Conservation (phyloP, 2,113 vertebrate species). For the Camelus bactrianus region DNA sequence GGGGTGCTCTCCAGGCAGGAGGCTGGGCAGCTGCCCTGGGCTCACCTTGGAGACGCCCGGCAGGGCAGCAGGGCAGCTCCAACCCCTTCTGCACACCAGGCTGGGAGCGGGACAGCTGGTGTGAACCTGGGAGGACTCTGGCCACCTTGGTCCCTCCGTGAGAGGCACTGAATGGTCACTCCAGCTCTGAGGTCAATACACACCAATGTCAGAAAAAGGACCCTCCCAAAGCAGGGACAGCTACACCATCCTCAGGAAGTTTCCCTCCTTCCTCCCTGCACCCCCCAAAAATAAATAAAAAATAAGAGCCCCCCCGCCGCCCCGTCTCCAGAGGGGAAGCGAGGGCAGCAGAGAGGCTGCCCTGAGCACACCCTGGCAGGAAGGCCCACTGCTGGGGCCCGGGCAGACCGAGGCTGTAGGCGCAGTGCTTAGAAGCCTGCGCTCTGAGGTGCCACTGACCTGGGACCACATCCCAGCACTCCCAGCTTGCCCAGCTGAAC, state of each 20-base stretch:
- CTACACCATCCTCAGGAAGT: background rate
- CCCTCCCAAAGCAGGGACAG: background rate
- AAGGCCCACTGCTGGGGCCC: background rate
- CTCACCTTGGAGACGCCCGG: background rate
- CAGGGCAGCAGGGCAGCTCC: background rate
- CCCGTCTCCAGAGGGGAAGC: background rate
- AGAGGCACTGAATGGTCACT: background rate
- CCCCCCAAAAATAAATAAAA: too few relatives aligned
- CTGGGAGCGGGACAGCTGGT: background rate
- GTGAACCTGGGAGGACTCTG: background rate
- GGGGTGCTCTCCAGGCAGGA: background rate
- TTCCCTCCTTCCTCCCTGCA: background rate
- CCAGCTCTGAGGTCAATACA: background rate
- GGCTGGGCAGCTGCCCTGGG: background rate
- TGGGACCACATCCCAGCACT: background rate
- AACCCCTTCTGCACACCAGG: background rate
- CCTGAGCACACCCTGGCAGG: background rate
- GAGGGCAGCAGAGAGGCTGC: fast-evolving
- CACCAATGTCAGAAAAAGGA: background rate
- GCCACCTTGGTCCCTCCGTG: background rate
- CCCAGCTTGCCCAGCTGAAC: fast-evolving
- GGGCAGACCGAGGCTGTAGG: background rate
- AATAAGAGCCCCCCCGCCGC: background rate
- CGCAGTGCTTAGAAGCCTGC: background rate
- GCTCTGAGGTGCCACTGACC: background rate